Evolutionary conservation across 2,888 invertebrate species (phyloP).

Genomic region (Polyploca ridens): DNA sequence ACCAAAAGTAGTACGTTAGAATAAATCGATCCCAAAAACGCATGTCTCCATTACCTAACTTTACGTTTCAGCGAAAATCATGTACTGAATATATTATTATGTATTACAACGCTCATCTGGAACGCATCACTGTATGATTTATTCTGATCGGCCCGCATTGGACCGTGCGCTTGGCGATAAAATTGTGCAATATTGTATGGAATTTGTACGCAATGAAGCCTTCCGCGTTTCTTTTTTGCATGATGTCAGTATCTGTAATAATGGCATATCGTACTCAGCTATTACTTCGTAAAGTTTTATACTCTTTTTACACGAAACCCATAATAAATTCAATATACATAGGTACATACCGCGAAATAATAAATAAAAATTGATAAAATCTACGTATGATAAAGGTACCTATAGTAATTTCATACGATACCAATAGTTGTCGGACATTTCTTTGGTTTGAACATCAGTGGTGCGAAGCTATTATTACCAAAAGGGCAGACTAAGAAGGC

Average conservation of each 20-base stretch:
- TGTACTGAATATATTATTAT: not conserved
- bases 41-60: not conserved
- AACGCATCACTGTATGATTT: constrained; percentile 20
- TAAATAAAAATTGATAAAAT: too few species aligned
- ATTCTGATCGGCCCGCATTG: constrained; percentile 28
- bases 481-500: too few species aligned
- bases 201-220: constrained; percentile 25
- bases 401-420: too few species aligned
- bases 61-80: not conserved
- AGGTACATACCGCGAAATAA: too few species aligned
- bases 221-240: constrained; percentile 48
- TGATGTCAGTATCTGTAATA: constrained; percentile 28
- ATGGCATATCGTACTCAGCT: not conserved
- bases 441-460: too few species aligned
- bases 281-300: not conserved
- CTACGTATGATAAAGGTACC: too few species aligned
- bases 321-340: not conserved
- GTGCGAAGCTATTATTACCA: too few species aligned
- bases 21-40: not conserved
- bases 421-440: too few species aligned
- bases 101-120: constrained; percentile 26
- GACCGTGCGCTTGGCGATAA: constrained; percentile 24
- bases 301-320: not conserved
- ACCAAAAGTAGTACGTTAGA: too few species aligned
- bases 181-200: constrained; percentile 25